phyloP scores from a whole-genome alignment of 92 coral and sea anemone genomes.

The Porites evermanni region DNA sequence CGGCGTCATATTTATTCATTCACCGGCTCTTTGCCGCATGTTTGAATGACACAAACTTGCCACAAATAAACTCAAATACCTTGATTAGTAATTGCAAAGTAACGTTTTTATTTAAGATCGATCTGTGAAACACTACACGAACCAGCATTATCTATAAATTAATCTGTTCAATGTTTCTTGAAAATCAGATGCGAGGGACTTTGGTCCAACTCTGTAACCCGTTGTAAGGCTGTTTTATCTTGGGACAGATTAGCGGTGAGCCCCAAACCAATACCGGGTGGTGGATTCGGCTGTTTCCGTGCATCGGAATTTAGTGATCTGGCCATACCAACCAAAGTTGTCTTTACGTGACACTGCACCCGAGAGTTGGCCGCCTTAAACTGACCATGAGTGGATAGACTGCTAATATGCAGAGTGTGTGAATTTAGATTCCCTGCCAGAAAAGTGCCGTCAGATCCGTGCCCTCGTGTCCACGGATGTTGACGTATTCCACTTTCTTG shows the following conservation, averaged over 20 bases:
- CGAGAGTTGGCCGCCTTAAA: constrained; percentile 26
- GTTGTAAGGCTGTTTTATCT: background rate
- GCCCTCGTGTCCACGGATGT: too few species aligned
- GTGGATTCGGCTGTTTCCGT: background rate
- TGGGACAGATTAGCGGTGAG: background rate
- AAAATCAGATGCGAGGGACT: background rate
- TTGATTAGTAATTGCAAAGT: too few species aligned
- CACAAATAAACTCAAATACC: too few species aligned
- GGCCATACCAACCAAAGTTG: constrained; percentile 48
- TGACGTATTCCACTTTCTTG: too few species aligned
- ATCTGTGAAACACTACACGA: background rate
- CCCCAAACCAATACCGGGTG: background rate
- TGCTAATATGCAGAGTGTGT: constrained; percentile 23
- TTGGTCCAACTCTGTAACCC: too few species aligned
- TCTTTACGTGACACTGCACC: constrained; percentile 62
- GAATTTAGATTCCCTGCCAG: too few species aligned
- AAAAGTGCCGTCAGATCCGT: too few species aligned
- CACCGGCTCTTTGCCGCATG: too few species aligned
- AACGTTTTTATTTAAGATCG: too few species aligned
- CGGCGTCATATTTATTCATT: too few species aligned
- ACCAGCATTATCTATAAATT: background rate
- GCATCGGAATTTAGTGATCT: background rate
- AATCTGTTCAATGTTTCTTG: background rate
- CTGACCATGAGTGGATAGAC: constrained; percentile 44
- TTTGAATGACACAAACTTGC: too few species aligned